Base-by-base conservation (phyloP, 2,113 vertebrate genomes). In the Salvelinus alpinus region DNA sequence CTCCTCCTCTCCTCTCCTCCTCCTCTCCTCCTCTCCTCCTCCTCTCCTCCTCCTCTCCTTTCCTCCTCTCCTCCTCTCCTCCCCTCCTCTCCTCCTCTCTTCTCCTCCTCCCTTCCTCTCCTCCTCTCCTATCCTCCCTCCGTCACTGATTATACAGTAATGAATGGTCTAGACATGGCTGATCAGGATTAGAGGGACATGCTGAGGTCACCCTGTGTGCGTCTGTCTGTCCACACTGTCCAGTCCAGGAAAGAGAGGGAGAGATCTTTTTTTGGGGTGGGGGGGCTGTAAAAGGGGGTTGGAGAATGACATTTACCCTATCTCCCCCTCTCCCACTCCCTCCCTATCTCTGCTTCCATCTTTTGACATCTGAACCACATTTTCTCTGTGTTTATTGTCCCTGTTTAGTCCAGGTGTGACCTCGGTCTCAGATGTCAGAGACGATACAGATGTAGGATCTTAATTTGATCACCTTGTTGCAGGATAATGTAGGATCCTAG, bases 161-260 rank as follows among this genome's bases (percentile, higher is more conserved):
- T 90, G 85, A 93, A 87, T 90, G 83, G 91, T 93, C 92, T 93
- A 93, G 92, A 93, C 92, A 86, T 86, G 80, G 85, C 88, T 90
- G 88, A 91, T 91, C 87, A 86, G 91, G 92, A 93, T 93, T 92
- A 92, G 85, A 83, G 83, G 80, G 83, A 84, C 83, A 80, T 73
- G 71, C 78, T 3, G 71, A 81, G 89, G 90, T 91, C 89, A 92
- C 70, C 72, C 77, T 73, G 48, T 16, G 48, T 88, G 85, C 51
- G 65, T 18, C 16, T 67, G 65, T 24, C 65, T 13, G 25, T 27
- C 18, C 13, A 3, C 24, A 24, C 24, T 8, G 4, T 60, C 57
- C 57, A 60, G 59, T 2, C 18, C 59, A 16, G 59, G n/a, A 14
- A 22, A 9, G 34, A 38, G 34, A 38, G 34, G 7, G 34, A 9